Base-by-base conservation (phyloP, 2,888 invertebrate species). In the Catonia carolina region DNA sequence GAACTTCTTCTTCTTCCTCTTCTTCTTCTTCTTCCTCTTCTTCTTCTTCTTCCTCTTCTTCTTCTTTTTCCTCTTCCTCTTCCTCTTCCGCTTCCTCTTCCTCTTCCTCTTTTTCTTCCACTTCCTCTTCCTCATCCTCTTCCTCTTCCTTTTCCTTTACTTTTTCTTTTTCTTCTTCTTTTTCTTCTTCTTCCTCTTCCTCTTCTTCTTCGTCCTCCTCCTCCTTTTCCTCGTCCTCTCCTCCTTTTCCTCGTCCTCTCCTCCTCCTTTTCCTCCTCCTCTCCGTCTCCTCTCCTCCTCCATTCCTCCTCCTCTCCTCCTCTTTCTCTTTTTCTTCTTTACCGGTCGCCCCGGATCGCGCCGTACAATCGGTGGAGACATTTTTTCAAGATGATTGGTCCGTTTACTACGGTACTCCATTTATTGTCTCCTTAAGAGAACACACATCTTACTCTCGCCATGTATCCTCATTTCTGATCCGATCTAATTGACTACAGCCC, bases 141-240 rank as follows among this genome's bases (percentile, higher is more conserved):
- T 14, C 14, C n/a, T 14, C 17, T 41, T 17, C 17, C 8, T 12
- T 20, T 22, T 20, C 47, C 22, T 22, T 27, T 22, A 18, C 20
- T 53, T 53, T 17, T 18, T 23, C 12, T 53, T 53, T 27, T 18
- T 53, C n/a, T 53, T 4, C 23, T 23, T 53, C 31, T 48, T 15
- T 22, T 45, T 48, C 47, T 53, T 23, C 53, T 15, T 47, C 18
- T 52, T 10, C 33, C 36, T 31, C 15, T 22, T 48, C 20, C 23
- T 27, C 27, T 23, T 48, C 49, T 48, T 14, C 3, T 23, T 48
- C 20, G 7, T 27, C 3, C 49, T 18, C 20, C 23, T 27, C 27
- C 49, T 48, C 49, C 6, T 27, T 22, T 23, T 48, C 49, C 23
- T 27, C n/a, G 3, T 4, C 49, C 23, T 6, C 6, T 23, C 14